Base-by-base conservation (phyloP, 2,113 vertebrate species). In the Emydura subglobosa region DNA sequence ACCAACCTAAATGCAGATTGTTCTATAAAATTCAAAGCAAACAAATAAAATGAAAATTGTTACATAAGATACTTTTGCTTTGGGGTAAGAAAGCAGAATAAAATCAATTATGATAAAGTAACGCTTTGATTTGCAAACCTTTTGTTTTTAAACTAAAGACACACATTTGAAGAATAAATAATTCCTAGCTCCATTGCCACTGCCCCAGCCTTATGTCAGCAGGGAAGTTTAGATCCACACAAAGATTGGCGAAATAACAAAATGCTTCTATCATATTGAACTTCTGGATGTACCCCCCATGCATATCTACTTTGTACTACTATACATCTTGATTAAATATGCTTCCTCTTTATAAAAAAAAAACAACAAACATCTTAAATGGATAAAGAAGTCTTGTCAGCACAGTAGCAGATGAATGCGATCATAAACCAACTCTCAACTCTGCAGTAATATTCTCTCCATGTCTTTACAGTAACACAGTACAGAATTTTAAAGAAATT, bases 401-500 rank as follows among this genome's bases (percentile, higher is more conserved):
- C 76, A 57, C 53, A 79, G 53, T 1, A 80, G 39, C 72, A 54
- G 88, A 91, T 9, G 16, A 87, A 81, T 94, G 54, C 57, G 85
- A 92, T 68, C 59, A 68, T 1, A 81, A 91, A 25, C 79, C 54
- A 83, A 88, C 42, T 24, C 51, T 9, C 29, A 90, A 83, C 59
- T 90, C 92, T 83, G 72, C 47, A 10, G 74, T 65, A 83, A 49
- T n/a, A 74, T 29, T 82, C 81, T 44, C 2, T 0, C 47, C 0
- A 0, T 93, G 11, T 27, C 42, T 47, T 49, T 29, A 27, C 91
- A 39, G 82, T 57, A 92, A 90, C 21, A 61, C 5, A 42, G 87
- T 93, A 94, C 93, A 95, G 79, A 29, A 88, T 96, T 97, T 97
- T 95, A 95, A 91, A 95, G 79, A 96, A 97, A 95, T 95, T 79